Evolutionary conservation across 1,140 invertebrate species (phyloP), one percentile per base, ranked within the genome.

Genomic region (Ruditapes philippinarum): DNA sequence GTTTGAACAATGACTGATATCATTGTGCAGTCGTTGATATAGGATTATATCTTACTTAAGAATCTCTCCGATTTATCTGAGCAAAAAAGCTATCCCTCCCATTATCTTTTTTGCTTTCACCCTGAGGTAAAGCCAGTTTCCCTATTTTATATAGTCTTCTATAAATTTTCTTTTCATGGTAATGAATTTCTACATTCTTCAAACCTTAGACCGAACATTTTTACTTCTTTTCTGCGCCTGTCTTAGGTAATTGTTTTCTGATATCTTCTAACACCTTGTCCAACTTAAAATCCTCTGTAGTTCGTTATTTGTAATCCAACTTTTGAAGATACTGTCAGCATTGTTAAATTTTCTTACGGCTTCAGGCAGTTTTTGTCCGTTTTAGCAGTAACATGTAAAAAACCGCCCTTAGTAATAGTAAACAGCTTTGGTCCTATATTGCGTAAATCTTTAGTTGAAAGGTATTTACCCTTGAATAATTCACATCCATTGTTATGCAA

Each of bases 381-480:
- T 17, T 1, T 5, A 5, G 74, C 42, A 2, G 45, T 78, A 45
- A 78, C 28, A 9, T 78, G 45, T 3, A 31, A 40, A 54, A 28
- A 31, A 78, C 19, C 0, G 45, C 74, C 9, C 74, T n/a, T 33
- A 78, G 19, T 19, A 78, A n/a, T 31, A 31, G 74, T 78, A 22
- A 78, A 78, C 36, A 78, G 25, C 49, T 78, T 49, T 36, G 74
- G 74, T 33, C 36, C 11, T 14, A 78, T 0, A 33, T 78, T 49
- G 4, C 74, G n/a, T 36, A 78, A n/a, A 7, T 22, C 5, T 3
- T 33, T 54, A 5, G 74, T 49, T 22, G 74, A 78, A 51, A 78
- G 42, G 28, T 78, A 78, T 28, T 31, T 33, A 31, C 45, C 49
- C 7, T 76, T 17, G 19, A 78, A 14, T 31, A 51, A 9, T 11